These are phyloP conservation scores for Neopipo cinnamomea DNA, from an alignment of 2,113 vertebrate genomes.

Conservation along the genomic window DNA sequence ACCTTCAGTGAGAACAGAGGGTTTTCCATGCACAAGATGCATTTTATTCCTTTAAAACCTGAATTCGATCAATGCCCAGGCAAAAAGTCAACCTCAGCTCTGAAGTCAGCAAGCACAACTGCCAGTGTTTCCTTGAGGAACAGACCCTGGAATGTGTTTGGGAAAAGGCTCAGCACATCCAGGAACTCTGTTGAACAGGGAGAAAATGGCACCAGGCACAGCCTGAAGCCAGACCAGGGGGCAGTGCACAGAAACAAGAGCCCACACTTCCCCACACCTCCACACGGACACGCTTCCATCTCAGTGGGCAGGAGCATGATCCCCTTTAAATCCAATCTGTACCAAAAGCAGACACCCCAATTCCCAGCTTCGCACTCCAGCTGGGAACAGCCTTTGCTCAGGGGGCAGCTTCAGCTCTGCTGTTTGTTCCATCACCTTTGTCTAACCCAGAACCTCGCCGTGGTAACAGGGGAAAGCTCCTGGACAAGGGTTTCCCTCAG, in stretches of 20 bases:
- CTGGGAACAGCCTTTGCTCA: not conserved
- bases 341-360: rapidly evolving
- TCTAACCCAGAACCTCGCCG: not conserved
- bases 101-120: not conserved
- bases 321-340: not conserved
- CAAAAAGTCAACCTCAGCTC: not conserved
- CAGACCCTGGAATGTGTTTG: not conserved
- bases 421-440: not conserved
- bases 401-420: not conserved
- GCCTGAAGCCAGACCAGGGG: not conserved
- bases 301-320: rapidly evolving
- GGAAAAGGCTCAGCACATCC: not conserved
- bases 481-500: not conserved
- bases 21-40: not conserved
- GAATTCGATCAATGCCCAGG: not conserved
- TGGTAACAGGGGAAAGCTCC: not conserved
- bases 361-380: not conserved
- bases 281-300: no score
- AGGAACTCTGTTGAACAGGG: not conserved
- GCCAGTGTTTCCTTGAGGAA: not conserved
- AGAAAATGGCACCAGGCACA: not conserved
- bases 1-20: not conserved
- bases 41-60: not conserved
- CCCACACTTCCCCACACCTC: rapidly evolving
- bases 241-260: not conserved